Evolutionary conservation across 2,797 vertebrate species (phyloP).

Genomic region (Pitangus sulphuratus): DNA sequence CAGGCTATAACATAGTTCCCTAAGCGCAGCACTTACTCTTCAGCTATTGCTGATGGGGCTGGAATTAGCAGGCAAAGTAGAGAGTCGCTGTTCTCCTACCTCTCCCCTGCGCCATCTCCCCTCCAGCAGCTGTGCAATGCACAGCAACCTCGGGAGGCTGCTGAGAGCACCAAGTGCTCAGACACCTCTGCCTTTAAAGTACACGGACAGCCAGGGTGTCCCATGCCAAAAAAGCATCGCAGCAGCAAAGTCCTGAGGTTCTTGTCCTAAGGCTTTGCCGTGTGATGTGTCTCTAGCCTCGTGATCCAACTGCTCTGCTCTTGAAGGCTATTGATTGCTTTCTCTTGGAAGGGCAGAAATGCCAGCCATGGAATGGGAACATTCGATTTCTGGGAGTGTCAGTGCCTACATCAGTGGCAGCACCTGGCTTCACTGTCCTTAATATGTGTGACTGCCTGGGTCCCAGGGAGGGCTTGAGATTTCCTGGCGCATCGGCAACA

Average conservation of each 20-base stretch:
- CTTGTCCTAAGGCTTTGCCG: neutral
- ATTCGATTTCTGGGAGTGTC: neutral
- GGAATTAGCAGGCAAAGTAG: neutral
- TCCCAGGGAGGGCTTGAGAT: neutral
- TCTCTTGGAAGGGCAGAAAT: neutral
- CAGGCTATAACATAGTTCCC: neutral
- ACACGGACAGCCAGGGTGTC: neutral
- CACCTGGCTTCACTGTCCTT: neutral
- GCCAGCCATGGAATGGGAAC: neutral
- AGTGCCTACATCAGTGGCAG: neutral
- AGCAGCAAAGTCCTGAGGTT: neutral
- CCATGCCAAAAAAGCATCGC: neutral
- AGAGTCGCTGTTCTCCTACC: fast-evolving
- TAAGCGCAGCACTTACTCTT: neutral
- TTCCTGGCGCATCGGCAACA: fast-evolving
- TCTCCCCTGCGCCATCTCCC: neutral
- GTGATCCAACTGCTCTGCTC: neutral
- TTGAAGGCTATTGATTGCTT: neutral
- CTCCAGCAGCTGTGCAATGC: no score
- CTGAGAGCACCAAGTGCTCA: neutral
- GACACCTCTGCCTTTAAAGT: neutral
- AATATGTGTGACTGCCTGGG: neutral
- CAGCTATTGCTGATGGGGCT: neutral
- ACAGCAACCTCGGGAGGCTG: neutral
- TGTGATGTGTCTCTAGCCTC: neutral